Evolutionary conservation across 2,888 invertebrate genomes (phyloP).

Genomic region (Tenthredo notha): DNA sequence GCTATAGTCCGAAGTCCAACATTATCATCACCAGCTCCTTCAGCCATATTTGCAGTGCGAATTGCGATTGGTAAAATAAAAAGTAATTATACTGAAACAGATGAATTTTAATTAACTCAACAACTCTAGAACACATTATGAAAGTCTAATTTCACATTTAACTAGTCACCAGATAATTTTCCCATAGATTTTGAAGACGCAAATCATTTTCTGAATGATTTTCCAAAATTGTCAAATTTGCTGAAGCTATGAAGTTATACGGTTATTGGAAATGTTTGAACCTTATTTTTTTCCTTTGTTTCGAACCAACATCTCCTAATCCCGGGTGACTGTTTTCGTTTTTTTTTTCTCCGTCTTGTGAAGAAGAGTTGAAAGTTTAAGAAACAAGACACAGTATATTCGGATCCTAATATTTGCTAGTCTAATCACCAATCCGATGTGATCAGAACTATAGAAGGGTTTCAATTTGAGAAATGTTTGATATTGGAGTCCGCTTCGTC

Average conservation of each 20-base stretch:
- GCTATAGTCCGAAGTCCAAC: conserved; percentile 11
- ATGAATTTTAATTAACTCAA: background rate
- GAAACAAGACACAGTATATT: no score
- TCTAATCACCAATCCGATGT: no score
- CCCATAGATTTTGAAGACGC: background rate
- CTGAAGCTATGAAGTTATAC: background rate
- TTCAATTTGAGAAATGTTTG: no score
- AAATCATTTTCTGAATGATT: background rate
- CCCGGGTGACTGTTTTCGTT: background rate
- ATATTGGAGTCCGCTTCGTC: no score
- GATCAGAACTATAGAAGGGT: no score
- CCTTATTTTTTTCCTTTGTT: background rate
- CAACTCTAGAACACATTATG: background rate
- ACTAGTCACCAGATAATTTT: background rate
- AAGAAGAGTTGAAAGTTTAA: background rate
- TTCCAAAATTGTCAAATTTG: background rate
- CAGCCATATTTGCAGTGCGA: background rate
- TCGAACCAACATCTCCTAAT: background rate
- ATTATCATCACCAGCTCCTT: background rate
- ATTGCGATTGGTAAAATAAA: background rate
- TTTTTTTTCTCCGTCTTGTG: background rate
- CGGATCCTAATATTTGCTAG: no score
- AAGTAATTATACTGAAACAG: conserved; percentile 12
- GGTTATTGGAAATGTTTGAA: background rate
- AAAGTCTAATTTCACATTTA: background rate